Evolutionary conservation across 2,888 invertebrate genomes (phyloP), one percentile per base, ranked within the genome.

Genomic region (Synergus itoensis): DNA sequence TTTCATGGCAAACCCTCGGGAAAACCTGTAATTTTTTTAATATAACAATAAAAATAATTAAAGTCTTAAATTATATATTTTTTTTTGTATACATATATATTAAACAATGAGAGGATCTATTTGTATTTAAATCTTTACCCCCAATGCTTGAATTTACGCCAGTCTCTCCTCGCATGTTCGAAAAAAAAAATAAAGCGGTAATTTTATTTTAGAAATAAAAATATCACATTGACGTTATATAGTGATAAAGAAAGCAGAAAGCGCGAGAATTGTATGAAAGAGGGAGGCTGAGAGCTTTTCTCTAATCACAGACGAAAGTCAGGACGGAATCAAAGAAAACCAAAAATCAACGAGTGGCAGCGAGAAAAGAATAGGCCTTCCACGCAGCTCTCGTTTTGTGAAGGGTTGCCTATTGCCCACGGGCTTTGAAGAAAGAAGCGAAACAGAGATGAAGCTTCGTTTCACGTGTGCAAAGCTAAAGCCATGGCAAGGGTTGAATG

Each of bases 401-500:
- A 80, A 57, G 81, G 83, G 69, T 69, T 69, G 69, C 69, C 69
- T 69, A 69, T 69, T 48, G 69, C 69, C 69, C 48, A 48, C 48
- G 69, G 69, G 69, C 69, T 69, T 69, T 69, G 48, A 69, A 48
- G 69, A 69, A 69, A 69, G 48, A 69, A 69, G 69, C 48, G 69
- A 69, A 69, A 69, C 69, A 48, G 69, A 69, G 69, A 45, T 45
- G 9, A 45, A 67, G 84, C 77, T 82, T 82, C 84, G 83, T 82
- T 84, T 85, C 83, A 81, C 80, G 81, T 40, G 41, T 65, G 41
- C 18, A 69, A 69, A 69, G 48, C 69, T 69, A 69, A 69, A 69
- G 48, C 48, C 69, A 82, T 81, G 84, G 85, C 85, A 87, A 89
- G 89, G 89, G 88, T 88, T 89, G 88, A 88, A 87, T 86, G 85